phyloP scores from a whole-genome alignment of 2,797 vertebrate species.

The Octomys mimax region DNA sequence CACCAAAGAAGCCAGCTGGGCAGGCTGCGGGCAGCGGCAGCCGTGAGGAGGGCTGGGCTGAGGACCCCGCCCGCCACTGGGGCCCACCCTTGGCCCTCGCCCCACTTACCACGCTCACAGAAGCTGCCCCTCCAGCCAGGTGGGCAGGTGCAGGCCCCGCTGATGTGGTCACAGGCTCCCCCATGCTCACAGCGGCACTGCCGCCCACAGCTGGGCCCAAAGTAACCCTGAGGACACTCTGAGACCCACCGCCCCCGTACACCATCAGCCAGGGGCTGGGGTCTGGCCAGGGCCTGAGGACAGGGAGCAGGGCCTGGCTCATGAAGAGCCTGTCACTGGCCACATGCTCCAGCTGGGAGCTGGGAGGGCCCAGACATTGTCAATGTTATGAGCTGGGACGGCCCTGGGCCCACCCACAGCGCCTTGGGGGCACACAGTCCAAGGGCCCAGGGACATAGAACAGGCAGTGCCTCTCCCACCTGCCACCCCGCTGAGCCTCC shows the following conservation, averaged over 20 bases:
- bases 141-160: conserved; percentile 95
- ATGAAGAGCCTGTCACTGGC: not conserved
- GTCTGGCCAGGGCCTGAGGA: not conserved
- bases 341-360: not conserved
- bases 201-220: conserved; percentile 92
- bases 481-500: not conserved
- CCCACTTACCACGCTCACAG: conserved; percentile 93
- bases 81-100: accelerated
- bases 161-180: conserved; percentile 95
- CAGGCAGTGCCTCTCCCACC: too few relatives aligned
- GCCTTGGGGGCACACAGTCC: accelerated
- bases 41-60: accelerated
- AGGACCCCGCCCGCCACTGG: accelerated
- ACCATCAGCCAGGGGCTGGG: accelerated
- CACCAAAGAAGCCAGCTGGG: conserved; percentile 94
- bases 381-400: too few relatives aligned
- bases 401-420: not conserved
- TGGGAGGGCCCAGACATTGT: not conserved
- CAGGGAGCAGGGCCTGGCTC: not conserved
- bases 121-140: conserved; percentile 96
- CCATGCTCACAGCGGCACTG: conserved; percentile 94
- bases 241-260: not conserved
- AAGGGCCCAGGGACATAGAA: not conserved
- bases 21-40: conserved; percentile 89
- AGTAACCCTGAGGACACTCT: conserved; percentile 94